These are phyloP conservation scores for Leptinotarsa lineolata DNA, from an alignment of 1,140 invertebrate species.

Conservation along the genomic window DNA sequence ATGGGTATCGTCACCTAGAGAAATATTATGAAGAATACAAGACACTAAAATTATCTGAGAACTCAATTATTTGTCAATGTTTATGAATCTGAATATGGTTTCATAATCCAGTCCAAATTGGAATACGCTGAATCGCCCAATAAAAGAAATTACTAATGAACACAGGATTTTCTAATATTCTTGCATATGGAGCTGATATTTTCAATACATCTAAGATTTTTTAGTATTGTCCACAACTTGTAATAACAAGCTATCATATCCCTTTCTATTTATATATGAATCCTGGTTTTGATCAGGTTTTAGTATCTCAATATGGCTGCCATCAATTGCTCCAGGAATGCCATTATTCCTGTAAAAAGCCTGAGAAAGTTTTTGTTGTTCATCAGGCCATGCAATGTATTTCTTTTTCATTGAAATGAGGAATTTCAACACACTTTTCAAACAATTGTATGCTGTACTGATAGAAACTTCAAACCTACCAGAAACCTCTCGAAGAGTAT, in stretches of 20 bases:
- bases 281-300: constrained; percentile 9
- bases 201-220: neutral
- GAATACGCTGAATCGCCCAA: neutral
- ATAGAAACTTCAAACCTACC: neutral
- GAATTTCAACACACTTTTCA: neutral
- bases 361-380: neutral
- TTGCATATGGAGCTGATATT: constrained; percentile 1
- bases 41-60: neutral
- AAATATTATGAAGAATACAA: constrained; percentile 22
- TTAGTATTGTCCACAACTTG: constrained; percentile 10
- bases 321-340: neutral
- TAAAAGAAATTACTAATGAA: constrained; percentile 8
- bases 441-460: neutral
- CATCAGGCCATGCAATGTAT: neutral
- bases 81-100: constrained; percentile 12
- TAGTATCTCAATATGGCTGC: neutral
- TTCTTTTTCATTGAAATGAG: neutral
- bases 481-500: neutral
- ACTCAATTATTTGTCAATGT: constrained; percentile 14
- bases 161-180: neutral
- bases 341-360: constrained; percentile 3
- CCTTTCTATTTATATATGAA: constrained; percentile 11
- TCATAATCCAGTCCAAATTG: constrained; percentile 18
- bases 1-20: neutral
- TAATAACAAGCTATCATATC: constrained; percentile 10